Conservation (phyloP, 2,888 invertebrate genomes). For the Boloria selene region DNA sequence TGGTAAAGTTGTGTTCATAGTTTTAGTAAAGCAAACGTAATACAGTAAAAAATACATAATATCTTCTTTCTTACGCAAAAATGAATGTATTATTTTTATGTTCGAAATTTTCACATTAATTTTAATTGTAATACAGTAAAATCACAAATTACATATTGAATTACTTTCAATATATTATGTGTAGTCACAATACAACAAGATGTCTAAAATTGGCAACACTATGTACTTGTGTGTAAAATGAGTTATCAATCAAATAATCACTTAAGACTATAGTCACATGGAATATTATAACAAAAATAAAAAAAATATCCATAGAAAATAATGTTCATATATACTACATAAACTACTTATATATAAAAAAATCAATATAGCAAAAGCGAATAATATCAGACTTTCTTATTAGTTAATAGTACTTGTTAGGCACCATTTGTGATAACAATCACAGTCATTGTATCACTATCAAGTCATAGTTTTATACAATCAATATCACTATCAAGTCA, state of each 20-base stretch:
- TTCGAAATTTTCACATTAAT: no score
- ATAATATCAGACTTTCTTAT: constrained; percentile 16
- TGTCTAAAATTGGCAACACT: neutral
- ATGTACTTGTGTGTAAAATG: neutral
- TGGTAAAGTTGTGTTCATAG: no score
- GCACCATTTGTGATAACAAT: constrained; percentile 4
- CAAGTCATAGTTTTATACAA: constrained; percentile 16
- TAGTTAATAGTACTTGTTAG: neutral
- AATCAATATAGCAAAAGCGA: constrained; percentile 3
- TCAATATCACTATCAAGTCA: constrained; percentile 9
- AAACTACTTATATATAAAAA: neutral
- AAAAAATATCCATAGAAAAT: neutral
- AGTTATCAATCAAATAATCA: neutral
- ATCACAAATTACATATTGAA: neutral
- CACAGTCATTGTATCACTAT: constrained; percentile 12
- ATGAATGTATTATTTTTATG: no score
- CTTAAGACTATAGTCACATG: neutral
- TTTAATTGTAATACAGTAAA: no score
- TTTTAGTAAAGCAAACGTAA: no score
- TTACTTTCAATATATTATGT: no score
- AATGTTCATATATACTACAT: constrained; percentile 6
- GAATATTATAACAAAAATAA: constrained; percentile 2
- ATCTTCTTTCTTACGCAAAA: no score
- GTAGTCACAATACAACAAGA: constrained; percentile 4
- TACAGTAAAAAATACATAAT: no score